Base-by-base conservation (phyloP, 2,888 invertebrate species). In the Blastobasis adustella region DNA sequence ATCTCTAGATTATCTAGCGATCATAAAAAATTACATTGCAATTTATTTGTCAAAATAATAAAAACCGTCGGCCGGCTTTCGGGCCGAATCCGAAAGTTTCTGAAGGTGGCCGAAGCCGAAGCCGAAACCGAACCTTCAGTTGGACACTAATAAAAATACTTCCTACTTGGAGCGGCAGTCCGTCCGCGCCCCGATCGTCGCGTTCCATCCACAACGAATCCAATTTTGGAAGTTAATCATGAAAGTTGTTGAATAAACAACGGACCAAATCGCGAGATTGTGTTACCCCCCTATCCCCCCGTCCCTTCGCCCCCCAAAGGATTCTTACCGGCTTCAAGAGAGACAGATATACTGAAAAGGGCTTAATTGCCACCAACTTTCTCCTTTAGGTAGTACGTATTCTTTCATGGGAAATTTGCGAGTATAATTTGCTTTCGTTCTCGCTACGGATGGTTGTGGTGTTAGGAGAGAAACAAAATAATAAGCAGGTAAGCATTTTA, bases 211-310 rank as follows among this genome's bases (percentile, higher is more conserved):
- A 53, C 52, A 54, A 49, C 51, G 54, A 62, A 72, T 72, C 72
- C 71, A 70, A 75, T 76, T 73, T 56, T 63, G 54, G 55, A 67
- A 68, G 67, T 74, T 72, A 75, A 74, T 76, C 69, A 74, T 71
- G 71, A 74, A 76, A 73, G 65, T 75, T 74, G 72, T 64, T 73
- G 69, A 73, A 73, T 71, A 74, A 71, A 73, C 71, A 74, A 70
- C 69, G 46, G 62, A 63, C 52, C 58, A 56, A 65, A 65, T 61
- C 58, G 61, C 56, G 56, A 58, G 61, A 60, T 65, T 57, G 48
- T 48, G 49, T 49, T 49, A 23, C 23, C 23, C 23, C n/a, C 23
- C 23, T 23, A 23, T 23, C 23, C 23, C 3, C 3, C 23, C 23
- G n/a, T 3, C 23, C 23, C 23, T 23, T 23, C 23, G 23, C 23